phyloP scores from a whole-genome alignment of 2,888 invertebrate species.

The Phyllotreta cruciferae region DNA sequence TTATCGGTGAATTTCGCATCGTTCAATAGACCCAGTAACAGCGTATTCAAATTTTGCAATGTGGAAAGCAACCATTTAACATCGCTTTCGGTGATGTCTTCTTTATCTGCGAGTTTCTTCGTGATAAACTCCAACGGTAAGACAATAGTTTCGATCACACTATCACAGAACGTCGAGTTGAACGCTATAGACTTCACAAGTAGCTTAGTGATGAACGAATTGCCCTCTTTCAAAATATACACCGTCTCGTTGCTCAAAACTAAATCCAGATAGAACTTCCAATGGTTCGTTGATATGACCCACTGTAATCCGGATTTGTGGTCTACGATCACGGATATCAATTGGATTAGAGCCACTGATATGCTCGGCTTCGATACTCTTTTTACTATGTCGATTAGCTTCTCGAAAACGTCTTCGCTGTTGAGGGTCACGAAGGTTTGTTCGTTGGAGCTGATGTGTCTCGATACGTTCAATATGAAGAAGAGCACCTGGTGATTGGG shows the following conservation, averaged over 20 bases:
- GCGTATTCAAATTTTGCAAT: conserved; percentile 64
- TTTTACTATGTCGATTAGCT: conserved; percentile 47
- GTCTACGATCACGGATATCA: conserved; percentile 66
- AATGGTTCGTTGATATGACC: conserved; percentile 68
- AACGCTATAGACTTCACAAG: conserved; percentile 65
- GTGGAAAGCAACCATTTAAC: conserved; percentile 65
- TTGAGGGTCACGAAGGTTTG: conserved; percentile 67
- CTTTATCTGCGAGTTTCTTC: conserved; percentile 34
- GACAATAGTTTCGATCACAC: conserved; percentile 66
- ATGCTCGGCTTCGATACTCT: conserved; percentile 63
- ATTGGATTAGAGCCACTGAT: conserved; percentile 71
- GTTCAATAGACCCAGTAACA: conserved; percentile 59
- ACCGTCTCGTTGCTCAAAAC: conserved; percentile 73
- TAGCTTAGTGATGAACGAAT: conserved; percentile 68
- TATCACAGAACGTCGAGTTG: conserved; percentile 63
- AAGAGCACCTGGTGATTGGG: conserved; percentile 54
- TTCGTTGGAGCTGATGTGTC: conserved; percentile 67
- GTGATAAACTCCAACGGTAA: conserved; percentile 66
- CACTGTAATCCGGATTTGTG: conserved; percentile 72
- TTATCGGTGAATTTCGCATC: conserved; percentile 57
- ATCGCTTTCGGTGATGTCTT: conserved; percentile 56
- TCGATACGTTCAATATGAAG: conserved; percentile 70
- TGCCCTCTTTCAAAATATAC: conserved; percentile 73
- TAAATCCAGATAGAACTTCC: conserved; percentile 70
- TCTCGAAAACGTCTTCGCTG: conserved; percentile 57